Evolutionary conservation across 2,888 invertebrate species (phyloP).

Genomic region (Peribatodes rhomboidaria): DNA sequence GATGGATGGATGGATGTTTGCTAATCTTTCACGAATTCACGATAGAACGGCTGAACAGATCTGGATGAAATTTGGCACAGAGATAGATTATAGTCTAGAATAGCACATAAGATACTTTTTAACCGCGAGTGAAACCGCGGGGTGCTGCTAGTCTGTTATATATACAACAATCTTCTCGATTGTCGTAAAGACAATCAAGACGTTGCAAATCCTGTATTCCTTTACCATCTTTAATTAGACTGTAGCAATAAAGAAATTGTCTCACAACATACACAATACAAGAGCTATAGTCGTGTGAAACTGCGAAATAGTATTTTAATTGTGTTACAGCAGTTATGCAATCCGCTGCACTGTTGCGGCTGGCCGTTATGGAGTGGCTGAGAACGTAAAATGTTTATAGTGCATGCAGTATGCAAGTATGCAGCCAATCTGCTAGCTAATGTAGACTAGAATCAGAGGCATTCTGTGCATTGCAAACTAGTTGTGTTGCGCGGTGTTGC

Average conservation of each 20-base stretch:
- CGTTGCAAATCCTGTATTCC: neutral
- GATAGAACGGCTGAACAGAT: too few relatives aligned
- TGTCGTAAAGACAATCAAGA: neutral
- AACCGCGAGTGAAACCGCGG: too few relatives aligned
- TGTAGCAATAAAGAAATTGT: neutral
- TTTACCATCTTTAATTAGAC: neutral
- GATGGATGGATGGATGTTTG: too few relatives aligned
- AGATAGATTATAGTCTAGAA: too few relatives aligned
- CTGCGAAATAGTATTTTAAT: constrained; percentile 14
- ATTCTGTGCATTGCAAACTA: neutral
- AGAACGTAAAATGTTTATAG: constrained; percentile 15
- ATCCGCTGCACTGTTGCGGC: constrained; percentile 12
- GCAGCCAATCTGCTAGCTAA: neutral
- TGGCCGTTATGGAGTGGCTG: constrained; percentile 24
- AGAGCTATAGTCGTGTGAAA: constrained; percentile 3
- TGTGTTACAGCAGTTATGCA: constrained; percentile 23
- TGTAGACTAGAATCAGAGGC: neutral
- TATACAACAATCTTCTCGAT: too few relatives aligned
- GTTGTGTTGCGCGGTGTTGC: neutral
- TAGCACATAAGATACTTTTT: too few relatives aligned
- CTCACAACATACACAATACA: too few relatives aligned
- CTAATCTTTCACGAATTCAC: too few relatives aligned
- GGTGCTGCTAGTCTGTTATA: too few relatives aligned
- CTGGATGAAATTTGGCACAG: too few relatives aligned
- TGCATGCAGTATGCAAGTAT: neutral